phyloP scores from a whole-genome alignment of 1,140 invertebrate genomes.

The Belonocnema kinseyi region DNA sequence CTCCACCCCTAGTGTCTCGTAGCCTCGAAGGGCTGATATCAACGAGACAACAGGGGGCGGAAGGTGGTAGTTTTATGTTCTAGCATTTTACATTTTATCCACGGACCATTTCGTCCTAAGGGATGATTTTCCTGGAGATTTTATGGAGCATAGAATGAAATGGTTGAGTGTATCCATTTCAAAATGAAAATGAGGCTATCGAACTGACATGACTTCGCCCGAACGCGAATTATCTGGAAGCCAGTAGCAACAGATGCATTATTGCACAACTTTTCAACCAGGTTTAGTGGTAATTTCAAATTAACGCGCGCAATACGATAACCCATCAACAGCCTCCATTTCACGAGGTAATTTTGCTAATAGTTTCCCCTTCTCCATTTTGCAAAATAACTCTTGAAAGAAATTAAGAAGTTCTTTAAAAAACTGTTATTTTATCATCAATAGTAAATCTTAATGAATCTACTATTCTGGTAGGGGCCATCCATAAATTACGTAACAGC shows the following conservation, averaged over 20 bases:
- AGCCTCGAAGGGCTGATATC: slow-evolving; percentile 17
- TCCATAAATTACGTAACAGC: no score
- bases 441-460: no score
- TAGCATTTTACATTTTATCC: slow-evolving; percentile 52
- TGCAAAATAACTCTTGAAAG: background rate
- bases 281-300: background rate
- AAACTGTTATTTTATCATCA: no score
- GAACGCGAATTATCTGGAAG: background rate
- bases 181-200: slow-evolving; percentile 47
- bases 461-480: no score
- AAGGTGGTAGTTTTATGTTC: slow-evolving; percentile 33
- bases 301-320: background rate
- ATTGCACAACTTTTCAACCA: slow-evolving; percentile 20
- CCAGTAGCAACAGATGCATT: background rate
- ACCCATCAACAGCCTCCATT: background rate
- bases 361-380: background rate
- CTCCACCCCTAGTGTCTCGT: slow-evolving; percentile 19
- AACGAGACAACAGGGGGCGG: slow-evolving; percentile 28
- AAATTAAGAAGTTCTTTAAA: no score
- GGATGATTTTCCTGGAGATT: slow-evolving; percentile 43
- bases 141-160: slow-evolving; percentile 54
- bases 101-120: slow-evolving; percentile 47
- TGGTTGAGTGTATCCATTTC: slow-evolving; percentile 45
- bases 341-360: background rate
- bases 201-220: slow-evolving; percentile 36